Evolutionary conservation across 2,888 invertebrate genomes (phyloP).

Genomic region (Nymphalis urticae): DNA sequence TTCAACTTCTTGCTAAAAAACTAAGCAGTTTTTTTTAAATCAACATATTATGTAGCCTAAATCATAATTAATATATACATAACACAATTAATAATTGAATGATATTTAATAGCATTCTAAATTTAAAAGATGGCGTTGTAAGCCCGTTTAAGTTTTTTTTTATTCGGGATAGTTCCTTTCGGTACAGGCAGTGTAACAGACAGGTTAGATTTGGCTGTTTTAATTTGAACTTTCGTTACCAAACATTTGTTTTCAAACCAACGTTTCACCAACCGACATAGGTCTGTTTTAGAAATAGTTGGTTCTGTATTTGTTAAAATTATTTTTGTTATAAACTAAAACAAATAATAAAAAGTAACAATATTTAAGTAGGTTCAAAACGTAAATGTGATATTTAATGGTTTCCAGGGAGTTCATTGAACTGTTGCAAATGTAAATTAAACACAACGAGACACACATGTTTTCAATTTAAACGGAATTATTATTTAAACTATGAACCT

Average conservation of each 20-base stretch:
- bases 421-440: no score
- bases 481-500: no score
- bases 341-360: not conserved
- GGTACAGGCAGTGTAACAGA: slow-evolving; percentile 48
- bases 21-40: no score
- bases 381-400: no score
- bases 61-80: no score
- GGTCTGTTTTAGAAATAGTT: not conserved
- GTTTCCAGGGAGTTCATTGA: no score
- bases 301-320: not conserved
- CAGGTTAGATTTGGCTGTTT: slow-evolving; percentile 32
- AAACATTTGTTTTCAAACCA: not conserved
- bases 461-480: no score
- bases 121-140: not conserved
- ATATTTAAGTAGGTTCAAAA: not conserved
- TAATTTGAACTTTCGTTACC: slow-evolving; percentile 17
- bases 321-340: not conserved
- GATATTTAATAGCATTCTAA: not conserved
- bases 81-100: not conserved
- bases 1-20: no score
- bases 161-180: slow-evolving; percentile 10
- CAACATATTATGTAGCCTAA: no score
- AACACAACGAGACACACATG: no score
- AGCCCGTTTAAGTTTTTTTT: slow-evolving; percentile 1
- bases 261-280: not conserved